These are phyloP conservation scores for Ophioninae sp. DNA, from an alignment of 2,888 invertebrate species.

Conservation along the genomic window DNA sequence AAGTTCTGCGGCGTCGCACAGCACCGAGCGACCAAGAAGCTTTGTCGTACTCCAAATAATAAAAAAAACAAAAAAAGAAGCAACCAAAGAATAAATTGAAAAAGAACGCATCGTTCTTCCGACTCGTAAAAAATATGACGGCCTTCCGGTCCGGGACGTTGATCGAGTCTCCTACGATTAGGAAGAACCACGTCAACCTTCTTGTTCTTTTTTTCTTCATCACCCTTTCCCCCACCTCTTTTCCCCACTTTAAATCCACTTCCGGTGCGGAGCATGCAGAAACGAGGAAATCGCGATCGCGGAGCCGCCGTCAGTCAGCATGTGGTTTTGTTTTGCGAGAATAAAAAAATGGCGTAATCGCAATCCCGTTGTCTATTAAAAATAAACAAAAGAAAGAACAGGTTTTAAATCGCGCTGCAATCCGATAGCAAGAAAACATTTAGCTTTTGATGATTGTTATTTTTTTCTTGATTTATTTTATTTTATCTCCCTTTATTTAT, in stretches of 20 bases:
- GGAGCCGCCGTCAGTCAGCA: neutral
- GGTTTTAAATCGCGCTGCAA: constrained; percentile 32
- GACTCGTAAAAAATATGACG: constrained; percentile 71
- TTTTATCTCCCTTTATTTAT: too few species aligned
- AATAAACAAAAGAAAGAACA: constrained; percentile 19
- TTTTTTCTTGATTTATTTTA: too few species aligned
- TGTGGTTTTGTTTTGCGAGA: constrained; percentile 39
- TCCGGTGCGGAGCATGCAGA: constrained; percentile 23
- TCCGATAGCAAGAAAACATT: neutral
- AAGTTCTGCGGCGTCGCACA: constrained; percentile 42
- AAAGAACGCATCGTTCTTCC: constrained; percentile 55
- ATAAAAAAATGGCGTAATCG: constrained; percentile 33
- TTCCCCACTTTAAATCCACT: constrained; percentile 27
- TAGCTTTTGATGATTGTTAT: too few species aligned
- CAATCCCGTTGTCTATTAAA: constrained; percentile 20
- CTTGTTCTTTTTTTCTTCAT: neutral
- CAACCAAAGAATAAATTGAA: neutral
- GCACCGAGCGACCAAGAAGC: constrained; percentile 19
- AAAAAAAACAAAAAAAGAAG: neutral
- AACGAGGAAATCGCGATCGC: constrained; percentile 36
- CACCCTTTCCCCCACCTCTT: constrained; percentile 38
- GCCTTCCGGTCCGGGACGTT: constrained; percentile 72
- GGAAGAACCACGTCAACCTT: constrained; percentile 61
- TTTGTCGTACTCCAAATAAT: neutral
- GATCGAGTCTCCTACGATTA: constrained; percentile 74